Conservation (phyloP, 2,797 vertebrate species). For the Sylvia borin region DNA sequence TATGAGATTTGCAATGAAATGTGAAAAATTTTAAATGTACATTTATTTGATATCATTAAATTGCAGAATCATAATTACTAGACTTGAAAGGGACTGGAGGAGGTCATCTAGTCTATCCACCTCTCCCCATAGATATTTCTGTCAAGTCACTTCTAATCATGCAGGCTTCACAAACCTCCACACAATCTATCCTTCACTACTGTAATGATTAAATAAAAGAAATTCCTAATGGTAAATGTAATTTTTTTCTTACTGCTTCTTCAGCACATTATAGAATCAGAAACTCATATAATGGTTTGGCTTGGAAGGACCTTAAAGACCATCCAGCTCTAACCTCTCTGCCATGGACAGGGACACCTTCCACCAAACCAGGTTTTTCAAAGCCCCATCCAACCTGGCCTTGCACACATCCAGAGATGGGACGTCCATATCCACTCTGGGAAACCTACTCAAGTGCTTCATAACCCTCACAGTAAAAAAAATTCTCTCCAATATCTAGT, state of each 20-base stretch:
- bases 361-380: background rate
- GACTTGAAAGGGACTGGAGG: background rate
- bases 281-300: background rate
- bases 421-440: background rate
- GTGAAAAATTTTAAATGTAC: background rate
- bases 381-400: background rate
- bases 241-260: background rate
- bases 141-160: background rate
- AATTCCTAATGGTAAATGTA: background rate
- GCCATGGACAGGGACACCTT: background rate
- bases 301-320: background rate
- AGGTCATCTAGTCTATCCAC: background rate
- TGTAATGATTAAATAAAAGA: background rate
- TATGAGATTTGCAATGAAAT: background rate
- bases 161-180: background rate
- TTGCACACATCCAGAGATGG: background rate
- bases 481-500: background rate
- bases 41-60: background rate
- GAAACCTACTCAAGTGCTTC: background rate
- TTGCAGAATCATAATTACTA: background rate
- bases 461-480: background rate
- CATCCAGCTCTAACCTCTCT: background rate
- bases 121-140: background rate
- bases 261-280: background rate
- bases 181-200: background rate